Conservation (phyloP, 92 coral and sea anemone genomes). For the Anthopleura xanthogrammica region DNA sequence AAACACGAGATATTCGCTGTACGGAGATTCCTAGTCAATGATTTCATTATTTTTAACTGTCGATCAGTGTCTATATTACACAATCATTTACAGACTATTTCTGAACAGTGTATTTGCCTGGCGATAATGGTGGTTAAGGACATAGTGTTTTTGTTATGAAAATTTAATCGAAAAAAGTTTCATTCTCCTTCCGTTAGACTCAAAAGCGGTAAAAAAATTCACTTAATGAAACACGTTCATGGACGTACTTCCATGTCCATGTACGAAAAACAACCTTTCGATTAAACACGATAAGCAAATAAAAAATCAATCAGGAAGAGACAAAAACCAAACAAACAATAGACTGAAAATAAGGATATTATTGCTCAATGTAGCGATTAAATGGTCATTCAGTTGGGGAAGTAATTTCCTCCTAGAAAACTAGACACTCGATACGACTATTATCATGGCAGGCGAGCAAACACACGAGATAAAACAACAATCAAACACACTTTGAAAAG, state of each 20-base stretch:
- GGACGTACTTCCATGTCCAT: background rate
- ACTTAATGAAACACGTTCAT: background rate
- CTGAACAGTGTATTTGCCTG: no score
- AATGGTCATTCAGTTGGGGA: background rate
- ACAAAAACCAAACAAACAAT: background rate
- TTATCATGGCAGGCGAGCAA: slow-evolving; percentile 4
- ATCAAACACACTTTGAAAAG: background rate
- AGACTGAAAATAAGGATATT: background rate
- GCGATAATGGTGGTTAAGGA: no score
- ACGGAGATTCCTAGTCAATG: no score
- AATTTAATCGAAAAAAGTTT: no score
- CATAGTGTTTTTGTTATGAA: no score
- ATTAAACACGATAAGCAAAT: background rate
- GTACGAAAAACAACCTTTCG: background rate
- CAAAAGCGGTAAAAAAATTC: background rate
- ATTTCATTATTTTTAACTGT: no score
- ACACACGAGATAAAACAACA: background rate
- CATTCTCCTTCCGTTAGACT: background rate
- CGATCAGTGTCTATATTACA: no score
- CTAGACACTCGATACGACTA: slow-evolving; percentile 4
- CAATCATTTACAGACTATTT: no score
- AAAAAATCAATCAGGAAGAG: background rate
- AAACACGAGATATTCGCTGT: no score
- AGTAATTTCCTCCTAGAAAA: background rate
- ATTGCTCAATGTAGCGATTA: background rate